These are phyloP conservation scores for Berghia stephanieae DNA, from an alignment of 1,140 invertebrate species.

Conservation along the genomic window DNA sequence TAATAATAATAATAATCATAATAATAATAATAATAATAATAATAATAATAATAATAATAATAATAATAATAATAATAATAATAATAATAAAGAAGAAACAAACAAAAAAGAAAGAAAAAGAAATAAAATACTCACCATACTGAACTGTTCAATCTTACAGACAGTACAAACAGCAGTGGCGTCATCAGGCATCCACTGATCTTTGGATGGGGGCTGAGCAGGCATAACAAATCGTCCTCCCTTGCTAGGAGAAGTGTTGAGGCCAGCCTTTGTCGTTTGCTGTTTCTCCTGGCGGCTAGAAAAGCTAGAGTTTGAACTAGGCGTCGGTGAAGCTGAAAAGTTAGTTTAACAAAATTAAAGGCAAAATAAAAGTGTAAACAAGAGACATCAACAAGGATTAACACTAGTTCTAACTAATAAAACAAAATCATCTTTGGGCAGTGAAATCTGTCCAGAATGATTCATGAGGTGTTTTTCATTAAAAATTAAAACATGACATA, in stretches of 20 bases:
- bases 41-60: too few species aligned
- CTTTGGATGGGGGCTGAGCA: constrained; percentile 62
- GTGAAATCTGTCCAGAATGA: too few species aligned
- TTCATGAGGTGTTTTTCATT: too few species aligned
- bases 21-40: too few species aligned
- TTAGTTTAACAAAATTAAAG: background rate
- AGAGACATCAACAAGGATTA: too few species aligned
- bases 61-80: background rate
- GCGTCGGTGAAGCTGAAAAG: constrained; percentile 29
- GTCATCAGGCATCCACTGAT: constrained; percentile 69
- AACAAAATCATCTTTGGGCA: too few species aligned
- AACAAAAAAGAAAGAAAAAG: background rate
- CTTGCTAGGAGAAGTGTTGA: background rate
- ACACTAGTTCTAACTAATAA: too few species aligned
- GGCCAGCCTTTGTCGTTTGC: background rate
- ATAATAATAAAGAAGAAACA: background rate
- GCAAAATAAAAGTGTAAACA: too few species aligned
- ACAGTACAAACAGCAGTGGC: constrained; percentile 67
- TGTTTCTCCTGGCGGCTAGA: background rate
- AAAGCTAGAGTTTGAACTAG: background rate
- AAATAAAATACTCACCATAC: constrained; percentile 62
- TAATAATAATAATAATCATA: too few species aligned
- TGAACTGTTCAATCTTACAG: constrained; percentile 67
- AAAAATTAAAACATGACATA: too few species aligned
- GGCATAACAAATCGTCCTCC: constrained; percentile 65